Base-by-base conservation (phyloP, 2,888 invertebrate species). In the Noctuana brunneofusca region DNA sequence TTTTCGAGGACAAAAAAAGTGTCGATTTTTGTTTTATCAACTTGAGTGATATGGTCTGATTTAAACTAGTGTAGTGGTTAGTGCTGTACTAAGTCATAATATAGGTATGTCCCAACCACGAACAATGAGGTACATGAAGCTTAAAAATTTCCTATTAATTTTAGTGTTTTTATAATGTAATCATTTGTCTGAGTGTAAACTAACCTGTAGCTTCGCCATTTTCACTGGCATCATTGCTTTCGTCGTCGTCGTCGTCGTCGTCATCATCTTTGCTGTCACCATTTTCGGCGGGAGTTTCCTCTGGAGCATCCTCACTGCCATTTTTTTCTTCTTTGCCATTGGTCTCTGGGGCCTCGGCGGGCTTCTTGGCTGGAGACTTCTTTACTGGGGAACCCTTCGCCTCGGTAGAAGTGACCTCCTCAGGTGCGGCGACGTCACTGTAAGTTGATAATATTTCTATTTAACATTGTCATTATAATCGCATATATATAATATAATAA, bases 311-410 rank as follows among this genome's bases (percentile, higher is more conserved):
- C 14, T 83, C 87, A 16, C 83, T 86, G 49, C 89, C 89, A 63
- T 90, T 90, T 71, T 90, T 90, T 71, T 89, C 86, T 65, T 82
- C 86, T 66, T 89, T 89, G 71, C 92, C 92, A 66, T 92, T 92
- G 73, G 92, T 92, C 70, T 91, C 89, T 20, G 82, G 75, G 8
- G 73, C 81, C 65, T 92, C 92, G 0, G 78, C 81, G 1, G 78
- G 85, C 76, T 93, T 93, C 75, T 92, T 92, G 63, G 84, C 84
- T 12, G 92, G 92, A 18, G 92, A 89, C 72, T 92, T 92, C 76
- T 92, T 92, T 6, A 92, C 88, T 68, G 92, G 92, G 5, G 90
- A 91, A 72, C 92, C 92, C 69, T 91, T 92, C 2, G 75, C 86
- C 68, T 91, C 91, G 24, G 89, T 88, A 12, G 91, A 91, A 72